Base-by-base conservation (phyloP, 2,797 vertebrate genomes). In the Pangasius larnaudii region DNA sequence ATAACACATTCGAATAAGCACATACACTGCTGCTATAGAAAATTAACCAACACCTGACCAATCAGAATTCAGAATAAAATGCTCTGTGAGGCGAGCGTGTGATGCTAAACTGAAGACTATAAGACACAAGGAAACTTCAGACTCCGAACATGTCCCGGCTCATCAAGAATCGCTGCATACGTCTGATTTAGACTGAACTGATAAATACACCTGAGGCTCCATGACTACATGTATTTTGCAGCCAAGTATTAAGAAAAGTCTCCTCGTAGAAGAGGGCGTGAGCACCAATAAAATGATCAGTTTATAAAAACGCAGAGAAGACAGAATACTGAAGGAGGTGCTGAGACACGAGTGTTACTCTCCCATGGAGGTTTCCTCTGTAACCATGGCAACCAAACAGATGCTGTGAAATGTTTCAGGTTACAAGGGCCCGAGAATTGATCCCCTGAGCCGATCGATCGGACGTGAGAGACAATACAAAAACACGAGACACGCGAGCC, bases 361-460 rank as follows among this genome's bases (percentile, higher is more conserved):
- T 90, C 88, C 78, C 79, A 75, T 3, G 87, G 92, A 82, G 80
- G 92, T 75, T 93, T 93, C 92, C 90, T 92, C 92, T 91, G 92
- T 93, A 93, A 91, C 90, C 92, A 94, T 95, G 93, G 93, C 93
- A 94, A 95, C 94, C 89, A 79, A 88, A 69, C 87, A 92, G 90
- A 91, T 92, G 94, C 89, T 91, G 93, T 92, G 92, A 94, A 81
- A 94, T 87, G 86, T 91, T 92, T 94, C 92, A 91, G 88, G 91
- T 94, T 94, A 92, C 93, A 42, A 63, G 56, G 36, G 63, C 56
- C 63, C 30, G 13, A 86, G 36, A 82, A 46, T 53, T n/a, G 39
- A 59, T 91, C 90, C 74, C 75, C 87, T 91, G 92, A 92, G 90
- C 82, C 22, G 56, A 59, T 85, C 84, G 85, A 88, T 87, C 30